Percentiles rank a stretch among this genome's conserved stretches.
Conservation (phyloP, 2,888 invertebrate species). For the Eupithecia abbreviata region DNA sequence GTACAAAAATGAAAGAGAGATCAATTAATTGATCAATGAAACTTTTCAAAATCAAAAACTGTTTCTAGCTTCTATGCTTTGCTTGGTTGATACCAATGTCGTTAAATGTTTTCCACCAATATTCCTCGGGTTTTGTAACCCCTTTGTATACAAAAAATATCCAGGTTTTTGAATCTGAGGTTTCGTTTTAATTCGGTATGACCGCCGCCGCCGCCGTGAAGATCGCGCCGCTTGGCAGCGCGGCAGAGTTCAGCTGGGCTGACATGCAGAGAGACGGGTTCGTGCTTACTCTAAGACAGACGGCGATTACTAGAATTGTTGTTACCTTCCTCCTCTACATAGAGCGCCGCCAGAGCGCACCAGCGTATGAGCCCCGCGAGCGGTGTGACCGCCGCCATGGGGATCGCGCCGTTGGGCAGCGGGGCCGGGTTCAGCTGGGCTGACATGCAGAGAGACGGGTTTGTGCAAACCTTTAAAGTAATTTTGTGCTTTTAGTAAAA, state of each 20-base stretch:
- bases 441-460: constrained; percentile 87
- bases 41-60: too few species aligned
- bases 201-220: constrained; percentile 88
- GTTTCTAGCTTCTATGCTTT: too few species aligned
- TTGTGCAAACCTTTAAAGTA: constrained; percentile 69
- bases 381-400: constrained; percentile 92
- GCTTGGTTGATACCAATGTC: too few species aligned
- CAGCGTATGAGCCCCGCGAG: constrained; percentile 91
- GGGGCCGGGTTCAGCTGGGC: constrained; percentile 86
- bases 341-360: constrained; percentile 88
- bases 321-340: constrained; percentile 51
- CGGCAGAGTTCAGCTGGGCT: constrained; percentile 84
- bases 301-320: too few species aligned
- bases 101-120: too few species aligned
- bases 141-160: too few species aligned
- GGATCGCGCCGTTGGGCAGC: constrained; percentile 90
- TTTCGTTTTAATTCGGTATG: too few species aligned
- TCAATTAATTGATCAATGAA: too few species aligned
- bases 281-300: constrained; percentile 62
- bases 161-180: too few species aligned
- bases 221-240: constrained; percentile 90
- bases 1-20: too few species aligned
- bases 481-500: not conserved
- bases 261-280: constrained; percentile 87
- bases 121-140: too few species aligned